Conservation (phyloP, 1,140 invertebrate species). For the Nasonia giraulti region DNA sequence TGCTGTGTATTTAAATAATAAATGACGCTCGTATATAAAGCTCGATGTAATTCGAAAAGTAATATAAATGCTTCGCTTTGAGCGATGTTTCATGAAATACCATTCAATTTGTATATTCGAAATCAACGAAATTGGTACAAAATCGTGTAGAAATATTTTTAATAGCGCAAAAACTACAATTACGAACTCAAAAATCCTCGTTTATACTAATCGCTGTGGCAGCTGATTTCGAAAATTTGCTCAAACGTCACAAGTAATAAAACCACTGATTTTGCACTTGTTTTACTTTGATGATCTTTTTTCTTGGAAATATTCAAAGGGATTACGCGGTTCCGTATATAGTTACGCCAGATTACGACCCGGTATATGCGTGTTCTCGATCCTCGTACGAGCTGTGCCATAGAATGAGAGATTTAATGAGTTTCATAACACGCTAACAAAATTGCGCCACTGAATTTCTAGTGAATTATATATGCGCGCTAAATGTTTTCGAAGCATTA, state of each 20-base stretch:
- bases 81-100: background rate
- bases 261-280: background rate
- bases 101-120: background rate
- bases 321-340: background rate
- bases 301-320: background rate
- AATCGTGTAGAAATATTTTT: too few species aligned
- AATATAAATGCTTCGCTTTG: background rate
- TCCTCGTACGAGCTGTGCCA: background rate
- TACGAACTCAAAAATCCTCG: too few species aligned
- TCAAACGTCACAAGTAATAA: background rate
- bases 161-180: too few species aligned
- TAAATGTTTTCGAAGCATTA: constrained; percentile 57
- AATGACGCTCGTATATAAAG: background rate
- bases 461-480: constrained; percentile 66
- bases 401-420: constrained; percentile 68
- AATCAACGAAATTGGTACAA: background rate
- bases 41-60: background rate
- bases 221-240: background rate
- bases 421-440: constrained; percentile 71
- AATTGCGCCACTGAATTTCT: constrained; percentile 68
- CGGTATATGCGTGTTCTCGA: background rate
- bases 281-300: background rate
- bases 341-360: constrained; percentile 2
- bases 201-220: too few species aligned
- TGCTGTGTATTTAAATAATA: background rate